Conservation (phyloP, 2,888 invertebrate genomes). For the Tetragonula carbonaria region DNA sequence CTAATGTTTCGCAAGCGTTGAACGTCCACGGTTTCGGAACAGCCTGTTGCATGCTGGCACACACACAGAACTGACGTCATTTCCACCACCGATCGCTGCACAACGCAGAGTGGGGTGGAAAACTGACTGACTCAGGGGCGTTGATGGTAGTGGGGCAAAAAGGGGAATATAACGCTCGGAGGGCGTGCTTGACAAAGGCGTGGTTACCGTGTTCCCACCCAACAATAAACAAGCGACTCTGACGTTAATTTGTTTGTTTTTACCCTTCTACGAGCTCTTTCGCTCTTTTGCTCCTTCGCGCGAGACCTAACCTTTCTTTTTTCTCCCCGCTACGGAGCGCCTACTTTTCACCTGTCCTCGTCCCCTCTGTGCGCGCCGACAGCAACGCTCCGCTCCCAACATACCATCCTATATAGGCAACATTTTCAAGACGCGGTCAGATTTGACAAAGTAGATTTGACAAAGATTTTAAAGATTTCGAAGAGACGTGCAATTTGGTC, state of each 20-base stretch:
- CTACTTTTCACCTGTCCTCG: slow-evolving; percentile 51
- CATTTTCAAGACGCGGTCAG: neutral
- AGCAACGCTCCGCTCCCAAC: neutral
- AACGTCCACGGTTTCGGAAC: slow-evolving; percentile 64
- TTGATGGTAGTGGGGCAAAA: slow-evolving; percentile 74
- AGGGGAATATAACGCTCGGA: slow-evolving; percentile 77
- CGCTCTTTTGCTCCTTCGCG: slow-evolving; percentile 32
- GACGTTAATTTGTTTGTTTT: slow-evolving; percentile 82
- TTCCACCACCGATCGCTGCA: slow-evolving; percentile 65
- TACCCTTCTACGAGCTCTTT: slow-evolving; percentile 67
- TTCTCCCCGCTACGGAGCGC: slow-evolving; percentile 8
- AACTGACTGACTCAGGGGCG: slow-evolving; percentile 60
- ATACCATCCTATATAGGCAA: neutral
- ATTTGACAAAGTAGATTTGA: neutral
- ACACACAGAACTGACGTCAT: slow-evolving; percentile 77
- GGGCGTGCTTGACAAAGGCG: slow-evolving; percentile 82
- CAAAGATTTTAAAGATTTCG: neutral
- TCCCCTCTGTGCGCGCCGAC: slow-evolving; percentile 25
- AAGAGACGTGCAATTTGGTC: neutral
- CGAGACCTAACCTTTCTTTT: slow-evolving; percentile 12
- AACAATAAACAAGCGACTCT: slow-evolving; percentile 82
- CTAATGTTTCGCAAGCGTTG: slow-evolving; percentile 33
- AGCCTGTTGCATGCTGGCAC: slow-evolving; percentile 82
- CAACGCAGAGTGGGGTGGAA: slow-evolving; percentile 52
- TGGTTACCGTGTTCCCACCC: slow-evolving; percentile 81